phyloP scores from a whole-genome alignment of 2,888 invertebrate genomes.

The Leucophora obtusa region DNA sequence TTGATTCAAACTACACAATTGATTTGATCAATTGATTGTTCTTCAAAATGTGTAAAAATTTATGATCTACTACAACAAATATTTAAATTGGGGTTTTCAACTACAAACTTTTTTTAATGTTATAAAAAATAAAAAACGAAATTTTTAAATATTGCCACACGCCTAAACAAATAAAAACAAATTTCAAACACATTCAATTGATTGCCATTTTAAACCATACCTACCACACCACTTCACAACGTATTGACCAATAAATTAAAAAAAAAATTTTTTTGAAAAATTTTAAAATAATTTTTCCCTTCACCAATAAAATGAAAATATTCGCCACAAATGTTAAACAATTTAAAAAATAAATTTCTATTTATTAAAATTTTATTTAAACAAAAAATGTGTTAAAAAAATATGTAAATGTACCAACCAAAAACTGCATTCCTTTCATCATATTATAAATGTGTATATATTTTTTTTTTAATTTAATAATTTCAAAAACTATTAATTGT shows the following conservation, averaged over 20 bases:
- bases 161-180: slow-evolving; percentile 45
- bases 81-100: slow-evolving; percentile 36
- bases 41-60: slow-evolving; percentile 33
- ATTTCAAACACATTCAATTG: slow-evolving; percentile 21
- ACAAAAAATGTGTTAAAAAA: slow-evolving; percentile 27
- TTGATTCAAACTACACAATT: background rate
- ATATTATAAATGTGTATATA: slow-evolving; percentile 47
- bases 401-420: slow-evolving; percentile 25
- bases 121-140: slow-evolving; percentile 36
- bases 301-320: slow-evolving; percentile 4
- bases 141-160: slow-evolving; percentile 53
- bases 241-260: slow-evolving; percentile 37
- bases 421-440: slow-evolving; percentile 26
- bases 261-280: slow-evolving; percentile 52
- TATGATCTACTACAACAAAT: slow-evolving; percentile 33
- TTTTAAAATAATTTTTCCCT: slow-evolving; percentile 38
- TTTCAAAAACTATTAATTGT: slow-evolving; percentile 10
- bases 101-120: slow-evolving; percentile 9
- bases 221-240: slow-evolving; percentile 46
- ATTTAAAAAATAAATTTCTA: slow-evolving; percentile 29
- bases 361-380: background rate
- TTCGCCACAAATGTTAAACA: slow-evolving; percentile 37
- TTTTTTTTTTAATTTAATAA: slow-evolving; percentile 34
- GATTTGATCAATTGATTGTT: slow-evolving; percentile 28
- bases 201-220: slow-evolving; percentile 48